Percentiles rank a stretch among this genome's conserved stretches.
Evolutionary conservation across 1,140 invertebrate species (phyloP).

Genomic region (Diachasmimorpha longicaudata): DNA sequence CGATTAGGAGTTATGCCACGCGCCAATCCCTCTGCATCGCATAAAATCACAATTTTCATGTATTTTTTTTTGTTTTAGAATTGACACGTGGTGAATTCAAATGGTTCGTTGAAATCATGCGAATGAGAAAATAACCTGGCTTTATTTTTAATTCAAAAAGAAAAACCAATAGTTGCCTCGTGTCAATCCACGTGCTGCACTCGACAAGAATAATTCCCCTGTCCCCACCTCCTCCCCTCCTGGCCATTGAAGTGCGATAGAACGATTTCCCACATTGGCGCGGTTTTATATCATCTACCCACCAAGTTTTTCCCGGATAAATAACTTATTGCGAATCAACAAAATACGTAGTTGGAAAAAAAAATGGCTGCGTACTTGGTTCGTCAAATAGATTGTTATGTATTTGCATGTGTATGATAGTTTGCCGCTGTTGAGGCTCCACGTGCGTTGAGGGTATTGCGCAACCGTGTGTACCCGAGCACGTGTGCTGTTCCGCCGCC

Average conservation of each 20-base stretch:
- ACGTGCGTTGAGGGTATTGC: neutral
- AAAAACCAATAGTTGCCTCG: neutral
- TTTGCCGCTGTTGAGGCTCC: neutral
- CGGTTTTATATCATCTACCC: neutral
- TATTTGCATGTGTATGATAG: neutral
- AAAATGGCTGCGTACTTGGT: neutral
- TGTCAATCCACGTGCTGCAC: neutral
- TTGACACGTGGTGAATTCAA: neutral
- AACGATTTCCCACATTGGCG: neutral
- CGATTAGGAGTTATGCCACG: slow-evolving; percentile 1
- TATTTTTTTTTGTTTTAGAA: neutral
- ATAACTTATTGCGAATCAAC: neutral
- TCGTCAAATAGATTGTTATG: neutral
- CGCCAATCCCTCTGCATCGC: neutral
- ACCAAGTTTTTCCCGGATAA: neutral
- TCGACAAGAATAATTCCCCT: neutral
- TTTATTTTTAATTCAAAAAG: too few species aligned
- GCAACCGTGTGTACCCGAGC: neutral
- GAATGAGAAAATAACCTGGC: neutral
- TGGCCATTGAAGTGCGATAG: neutral
- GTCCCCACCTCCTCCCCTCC: too few species aligned
- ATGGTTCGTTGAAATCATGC: neutral
- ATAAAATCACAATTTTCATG: neutral
- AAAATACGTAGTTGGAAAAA: neutral
- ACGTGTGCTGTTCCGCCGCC: neutral